Base-by-base conservation (phyloP, 2,888 invertebrate genomes). In the Napeogenes inachia region DNA sequence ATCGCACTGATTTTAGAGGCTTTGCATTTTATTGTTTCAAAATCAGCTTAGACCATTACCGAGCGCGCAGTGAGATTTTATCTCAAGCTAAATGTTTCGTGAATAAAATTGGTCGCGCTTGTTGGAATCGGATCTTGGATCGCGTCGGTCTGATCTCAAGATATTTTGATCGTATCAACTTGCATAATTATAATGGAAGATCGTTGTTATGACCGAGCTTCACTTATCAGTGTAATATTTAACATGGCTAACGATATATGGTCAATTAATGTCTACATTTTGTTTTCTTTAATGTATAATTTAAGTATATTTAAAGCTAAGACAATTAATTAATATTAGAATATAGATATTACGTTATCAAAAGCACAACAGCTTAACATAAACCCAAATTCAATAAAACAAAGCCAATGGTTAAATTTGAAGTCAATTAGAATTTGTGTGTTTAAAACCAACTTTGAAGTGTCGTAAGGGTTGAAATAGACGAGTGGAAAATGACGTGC, bases 71-170 rank as follows among this genome's bases (percentile, higher is more conserved):
- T 74, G 72, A 80, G 89, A 89, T 89, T 77, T 80, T 85, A 89
- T 89, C 89, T 76, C 70, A 71, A 78, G 80, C 82, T 84, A 87
- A 87, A 88, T 87, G 87, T 87, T 89, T 85, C 82, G 81, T 82
- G 87, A 81, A 88, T 87, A 87, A 89, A 87, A 89, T 89, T 84
- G 87, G 88, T 86, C 84, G 80, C 85, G 85, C 82, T 83, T 76
- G 75, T 82, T 80, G 73, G 77, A 82, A 85, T 84, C 85, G 78
- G 78, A 81, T 81, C 82, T 78, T 70, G 74, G 74, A 82, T 84
- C 81, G 79, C 68, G 75, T 75, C 75, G 77, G 76, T 78, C 32
- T 53, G 61, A 56, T 54, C 56, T 78, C 78, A 63, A 73, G 77
- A 77, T 77, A 72, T 71, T 63, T 62, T 71, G 85, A 87, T 85